Conservation (phyloP, 2,888 invertebrate genomes). For the Cactoblastis cactorum region DNA sequence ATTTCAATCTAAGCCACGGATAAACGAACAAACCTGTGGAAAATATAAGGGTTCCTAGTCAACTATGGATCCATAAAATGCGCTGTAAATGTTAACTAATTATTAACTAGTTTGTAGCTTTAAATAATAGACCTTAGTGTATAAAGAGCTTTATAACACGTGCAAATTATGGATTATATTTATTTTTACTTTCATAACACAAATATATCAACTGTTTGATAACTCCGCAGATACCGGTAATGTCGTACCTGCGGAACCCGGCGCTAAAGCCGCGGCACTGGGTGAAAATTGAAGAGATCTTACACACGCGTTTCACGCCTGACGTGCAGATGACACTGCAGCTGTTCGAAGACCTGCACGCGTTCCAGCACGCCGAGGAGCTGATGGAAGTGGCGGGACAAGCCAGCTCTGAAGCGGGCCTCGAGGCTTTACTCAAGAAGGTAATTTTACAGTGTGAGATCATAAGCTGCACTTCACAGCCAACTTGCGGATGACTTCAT, state of each 20-base stretch:
- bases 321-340: conserved; percentile 84
- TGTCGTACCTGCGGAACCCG: conserved; percentile 89
- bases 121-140: too few species aligned
- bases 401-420: conserved; percentile 91
- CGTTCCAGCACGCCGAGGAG: conserved; percentile 85
- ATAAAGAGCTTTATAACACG: too few species aligned
- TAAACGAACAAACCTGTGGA: too few species aligned
- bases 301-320: conserved; percentile 85
- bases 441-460: conserved; percentile 58
- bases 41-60: too few species aligned
- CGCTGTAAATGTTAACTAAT: too few species aligned
- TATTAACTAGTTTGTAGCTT: too few species aligned
- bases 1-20: too few species aligned
- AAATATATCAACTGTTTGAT: too few species aligned
- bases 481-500: too few species aligned
- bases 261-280: conserved; percentile 89
- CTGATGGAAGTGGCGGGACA: conserved; percentile 92
- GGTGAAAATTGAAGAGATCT: conserved; percentile 87
- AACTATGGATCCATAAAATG: too few species aligned
- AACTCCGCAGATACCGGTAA: conserved; percentile 87
- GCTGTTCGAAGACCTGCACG: conserved; percentile 84
- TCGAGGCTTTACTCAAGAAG: conserved; percentile 89
- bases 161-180: too few species aligned
- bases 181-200: background rate
- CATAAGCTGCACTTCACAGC: too few species aligned